Evolutionary conservation across 2,113 vertebrate genomes (phyloP).

Genomic region (Corythornis cristatus): DNA sequence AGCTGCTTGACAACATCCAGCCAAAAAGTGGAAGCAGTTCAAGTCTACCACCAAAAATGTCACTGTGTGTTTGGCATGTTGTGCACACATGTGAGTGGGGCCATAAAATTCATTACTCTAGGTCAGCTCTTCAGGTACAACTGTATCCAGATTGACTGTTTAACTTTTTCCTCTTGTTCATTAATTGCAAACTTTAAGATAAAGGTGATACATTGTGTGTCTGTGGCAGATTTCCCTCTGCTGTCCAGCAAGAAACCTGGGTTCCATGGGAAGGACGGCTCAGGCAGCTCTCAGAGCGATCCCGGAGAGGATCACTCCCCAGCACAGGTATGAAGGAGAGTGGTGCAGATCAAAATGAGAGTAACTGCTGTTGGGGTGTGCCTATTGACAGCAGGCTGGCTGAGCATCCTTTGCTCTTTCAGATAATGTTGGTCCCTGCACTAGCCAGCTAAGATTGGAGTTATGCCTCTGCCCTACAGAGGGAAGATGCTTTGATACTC

Average conservation of each 20-base stretch:
- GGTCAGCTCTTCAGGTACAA: background rate
- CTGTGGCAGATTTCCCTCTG: conserved; percentile 64
- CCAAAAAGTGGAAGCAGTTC: background rate
- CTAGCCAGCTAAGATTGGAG: background rate
- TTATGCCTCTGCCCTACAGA: rapidly evolving
- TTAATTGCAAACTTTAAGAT: background rate
- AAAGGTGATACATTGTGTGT: background rate
- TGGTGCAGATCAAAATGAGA: rapidly evolving
- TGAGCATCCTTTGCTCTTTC: background rate
- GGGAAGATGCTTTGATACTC: background rate
- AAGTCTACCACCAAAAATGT: background rate
- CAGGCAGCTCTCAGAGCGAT: background rate
- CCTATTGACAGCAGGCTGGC: background rate
- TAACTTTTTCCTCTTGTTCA: background rate
- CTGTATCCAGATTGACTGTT: background rate
- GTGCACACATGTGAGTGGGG: background rate
- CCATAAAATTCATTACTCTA: background rate
- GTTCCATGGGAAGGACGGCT: background rate
- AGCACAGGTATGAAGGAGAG: background rate
- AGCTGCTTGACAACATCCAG: background rate
- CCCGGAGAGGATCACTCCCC: conserved; percentile 8
- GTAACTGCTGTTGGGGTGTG: rapidly evolving
- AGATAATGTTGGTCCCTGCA: background rate
- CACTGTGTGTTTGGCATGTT: background rate
- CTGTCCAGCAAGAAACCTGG: conserved; percentile 37